Base-by-base conservation (phyloP, 64 coral and sea anemone genomes). In the Dendronephthya gigantea region DNA sequence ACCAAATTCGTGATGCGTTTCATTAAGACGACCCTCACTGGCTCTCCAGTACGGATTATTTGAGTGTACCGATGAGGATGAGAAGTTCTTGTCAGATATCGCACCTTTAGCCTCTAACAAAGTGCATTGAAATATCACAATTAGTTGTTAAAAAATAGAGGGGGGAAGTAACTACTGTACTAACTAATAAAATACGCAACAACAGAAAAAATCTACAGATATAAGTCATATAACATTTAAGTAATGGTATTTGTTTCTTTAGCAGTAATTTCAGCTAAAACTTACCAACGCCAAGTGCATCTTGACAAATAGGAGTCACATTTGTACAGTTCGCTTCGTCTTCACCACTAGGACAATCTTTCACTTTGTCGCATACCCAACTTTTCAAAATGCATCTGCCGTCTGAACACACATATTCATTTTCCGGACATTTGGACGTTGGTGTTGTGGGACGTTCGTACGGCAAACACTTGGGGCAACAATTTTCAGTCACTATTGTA, bases 361-460 rank as follows among this genome's bases (percentile, higher is more conserved):
- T 55, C 41, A 90, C 84, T 32, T 87, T 88, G 81, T 96, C 93
- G 52, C 93, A 96, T 48, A 92, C 19, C 93, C 93, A 96, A 25
- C 91, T 39, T 39, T 88, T 89, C 6, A 84, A 85, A 32, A 96
- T 92, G 65, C 93, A 96, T 7, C 39, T 82, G 4, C 85, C 85
- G 52, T 89, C 65, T 10, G 35, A 76, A 76, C 93, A 96, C n/a
- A 49, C 40, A 17, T 58, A 59, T 5, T 82, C 45, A 25, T 85
- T 29, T 52, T 62, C 39, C 22, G 25, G 50, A 92, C 93, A 96
- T 0, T 27, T 35, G 0, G 87, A 72, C 4, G 55, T 5, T 68
- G 75, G 70, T 2, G 87, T 85, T 14, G 87, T 41, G 15, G 49
- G 29, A 0, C 87, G 88, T 50, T 68, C 65, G 35, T 90, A 90